Evolutionary conservation across 1,140 invertebrate genomes (phyloP).

Genomic region (Eumaeus atala): DNA sequence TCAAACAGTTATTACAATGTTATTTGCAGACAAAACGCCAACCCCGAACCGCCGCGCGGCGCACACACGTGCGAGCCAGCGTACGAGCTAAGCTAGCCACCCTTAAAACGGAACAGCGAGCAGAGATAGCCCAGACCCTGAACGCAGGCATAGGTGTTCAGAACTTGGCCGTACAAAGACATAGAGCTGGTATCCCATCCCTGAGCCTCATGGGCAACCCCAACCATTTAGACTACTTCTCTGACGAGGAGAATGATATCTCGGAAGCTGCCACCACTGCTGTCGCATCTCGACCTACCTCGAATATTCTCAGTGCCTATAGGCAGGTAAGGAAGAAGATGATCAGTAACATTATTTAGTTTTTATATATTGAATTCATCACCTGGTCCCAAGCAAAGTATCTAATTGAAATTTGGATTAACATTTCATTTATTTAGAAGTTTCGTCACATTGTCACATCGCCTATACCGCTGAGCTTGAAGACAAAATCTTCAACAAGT

Average conservation of each 20-base stretch:
- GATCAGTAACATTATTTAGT: too few relatives aligned
- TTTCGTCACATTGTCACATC: too few relatives aligned
- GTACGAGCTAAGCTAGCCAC: slow-evolving; percentile 47
- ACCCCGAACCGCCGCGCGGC: slow-evolving; percentile 62
- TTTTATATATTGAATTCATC: too few relatives aligned
- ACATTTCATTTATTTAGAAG: too few relatives aligned
- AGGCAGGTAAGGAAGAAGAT: slow-evolving; percentile 42
- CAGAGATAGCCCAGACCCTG: slow-evolving; percentile 31
- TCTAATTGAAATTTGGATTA: too few relatives aligned
- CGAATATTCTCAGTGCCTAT: slow-evolving; percentile 50
- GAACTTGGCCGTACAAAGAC: slow-evolving; percentile 45
- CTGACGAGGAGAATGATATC: slow-evolving; percentile 58
- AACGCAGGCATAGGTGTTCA: slow-evolving; percentile 34
- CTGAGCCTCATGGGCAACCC: slow-evolving; percentile 76
- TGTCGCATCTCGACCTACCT: slow-evolving; percentile 61
- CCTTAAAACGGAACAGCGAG: slow-evolving; percentile 22
- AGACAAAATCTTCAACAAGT: too few relatives aligned
- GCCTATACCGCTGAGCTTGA: too few relatives aligned
- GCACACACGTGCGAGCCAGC: slow-evolving; percentile 50
- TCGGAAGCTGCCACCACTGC: slow-evolving; percentile 49
- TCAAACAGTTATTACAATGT: not conserved
- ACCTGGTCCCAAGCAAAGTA: too few relatives aligned
- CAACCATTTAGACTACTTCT: slow-evolving; percentile 79
- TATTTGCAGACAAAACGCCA: slow-evolving; percentile 42
- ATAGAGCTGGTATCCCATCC: slow-evolving; percentile 36